phyloP scores from a whole-genome alignment of 2,113 vertebrate species.

The Pterophyllum scalare region DNA sequence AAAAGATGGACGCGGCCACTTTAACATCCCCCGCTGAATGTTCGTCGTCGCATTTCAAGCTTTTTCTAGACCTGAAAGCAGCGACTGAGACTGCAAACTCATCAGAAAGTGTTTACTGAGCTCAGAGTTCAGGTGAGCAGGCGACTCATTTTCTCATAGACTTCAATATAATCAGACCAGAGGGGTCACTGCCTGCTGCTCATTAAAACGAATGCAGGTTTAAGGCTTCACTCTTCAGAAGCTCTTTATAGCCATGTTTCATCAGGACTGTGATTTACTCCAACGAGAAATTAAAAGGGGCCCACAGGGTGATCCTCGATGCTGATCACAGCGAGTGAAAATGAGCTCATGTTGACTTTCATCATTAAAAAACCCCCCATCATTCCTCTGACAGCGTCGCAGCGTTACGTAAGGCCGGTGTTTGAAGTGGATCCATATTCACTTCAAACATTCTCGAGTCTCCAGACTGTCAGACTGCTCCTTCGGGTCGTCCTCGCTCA shows the following conservation, averaged over 20 bases:
- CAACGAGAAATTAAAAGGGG: too few species aligned
- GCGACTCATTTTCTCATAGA: background rate
- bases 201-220: background rate
- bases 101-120: background rate
- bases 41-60: background rate
- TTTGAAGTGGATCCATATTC: background rate
- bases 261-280: too few species aligned
- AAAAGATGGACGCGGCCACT: too few species aligned
- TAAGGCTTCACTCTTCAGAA: background rate
- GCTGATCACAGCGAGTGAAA: background rate
- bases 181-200: fast-evolving
- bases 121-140: background rate
- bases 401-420: background rate
- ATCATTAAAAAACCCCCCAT: background rate
- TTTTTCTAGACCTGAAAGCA: background rate
- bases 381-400: background rate
- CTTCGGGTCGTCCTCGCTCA: background rate
- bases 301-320: background rate
- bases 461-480: background rate
- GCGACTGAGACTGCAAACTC: background rate
- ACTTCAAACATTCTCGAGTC: background rate
- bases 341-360: background rate
- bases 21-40: background rate
- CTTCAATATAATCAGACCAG: background rate
- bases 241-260: background rate